Evolutionary conservation across 2,797 vertebrate species (phyloP).

Genomic region (Manis javanica): DNA sequence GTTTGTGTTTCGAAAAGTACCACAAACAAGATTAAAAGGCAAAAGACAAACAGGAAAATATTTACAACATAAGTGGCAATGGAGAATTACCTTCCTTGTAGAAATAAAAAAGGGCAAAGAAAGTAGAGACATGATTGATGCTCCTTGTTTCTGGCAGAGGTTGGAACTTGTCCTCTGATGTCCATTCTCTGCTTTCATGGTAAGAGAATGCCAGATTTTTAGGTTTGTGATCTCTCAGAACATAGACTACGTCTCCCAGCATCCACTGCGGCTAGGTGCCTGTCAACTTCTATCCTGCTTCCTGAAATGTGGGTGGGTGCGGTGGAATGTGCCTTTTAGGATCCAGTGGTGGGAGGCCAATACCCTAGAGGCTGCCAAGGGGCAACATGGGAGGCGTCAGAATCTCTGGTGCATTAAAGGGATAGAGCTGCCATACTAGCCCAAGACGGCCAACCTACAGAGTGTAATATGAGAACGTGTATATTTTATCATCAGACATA

Average conservation of each 20-base stretch:
- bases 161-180: neutral
- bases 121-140: neutral
- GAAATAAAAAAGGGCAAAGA: neutral
- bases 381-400: neutral
- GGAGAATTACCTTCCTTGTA: neutral
- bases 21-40: neutral
- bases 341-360: neutral
- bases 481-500: neutral
- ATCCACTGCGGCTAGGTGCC: neutral
- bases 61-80: neutral
- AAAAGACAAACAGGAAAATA: neutral
- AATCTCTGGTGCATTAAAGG: neutral
- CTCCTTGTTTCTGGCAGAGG: neutral
- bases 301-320: neutral
- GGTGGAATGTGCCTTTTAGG: neutral
- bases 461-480: neutral
- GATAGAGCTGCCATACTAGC: neutral
- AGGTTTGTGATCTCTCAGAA: neutral
- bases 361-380: neutral
- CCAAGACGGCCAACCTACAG: neutral
- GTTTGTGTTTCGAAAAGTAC: neutral
- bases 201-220: neutral
- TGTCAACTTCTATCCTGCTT: neutral
- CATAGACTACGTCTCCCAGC: neutral
- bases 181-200: neutral